Percentiles rank a stretch among this genome's conserved stretches.
phyloP scores from a whole-genome alignment of 2,113 vertebrate species.

The Sylvicapra grimmia region DNA sequence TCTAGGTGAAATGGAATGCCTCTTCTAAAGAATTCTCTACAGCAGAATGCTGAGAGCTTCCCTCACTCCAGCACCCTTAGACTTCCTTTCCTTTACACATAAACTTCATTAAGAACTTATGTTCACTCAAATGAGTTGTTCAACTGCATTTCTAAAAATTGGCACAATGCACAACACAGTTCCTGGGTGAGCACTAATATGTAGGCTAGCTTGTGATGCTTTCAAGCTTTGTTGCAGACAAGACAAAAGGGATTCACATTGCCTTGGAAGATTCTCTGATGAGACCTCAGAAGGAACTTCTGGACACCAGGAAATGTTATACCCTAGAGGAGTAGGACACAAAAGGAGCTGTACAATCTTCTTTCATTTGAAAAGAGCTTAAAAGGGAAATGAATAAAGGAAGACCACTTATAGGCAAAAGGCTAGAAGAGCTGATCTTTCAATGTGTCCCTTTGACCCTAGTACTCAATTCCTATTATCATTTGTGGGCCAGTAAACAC shows the following conservation, averaged over 20 bases:
- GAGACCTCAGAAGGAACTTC: not conserved
- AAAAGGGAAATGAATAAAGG: not conserved
- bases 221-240: not conserved
- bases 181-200: not conserved
- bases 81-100: not conserved
- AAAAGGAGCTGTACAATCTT: not conserved
- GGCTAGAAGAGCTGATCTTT: not conserved
- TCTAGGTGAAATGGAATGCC: not conserved
- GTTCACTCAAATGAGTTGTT: not conserved
- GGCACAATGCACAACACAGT: not conserved
- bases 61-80: not conserved
- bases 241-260: not conserved
- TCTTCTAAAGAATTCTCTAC: not conserved
- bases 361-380: not conserved
- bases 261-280: not conserved
- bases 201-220: not conserved
- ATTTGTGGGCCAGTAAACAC: not conserved
- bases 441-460: not conserved
- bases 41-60: not conserved
- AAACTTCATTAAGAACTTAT: not conserved
- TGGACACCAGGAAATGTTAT: not conserved
- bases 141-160: not conserved
- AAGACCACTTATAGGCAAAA: not conserved
- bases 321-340: not conserved
- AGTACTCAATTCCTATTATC: not conserved